Base-by-base conservation (phyloP, 2,888 invertebrate genomes). In the Luperina testacea region DNA sequence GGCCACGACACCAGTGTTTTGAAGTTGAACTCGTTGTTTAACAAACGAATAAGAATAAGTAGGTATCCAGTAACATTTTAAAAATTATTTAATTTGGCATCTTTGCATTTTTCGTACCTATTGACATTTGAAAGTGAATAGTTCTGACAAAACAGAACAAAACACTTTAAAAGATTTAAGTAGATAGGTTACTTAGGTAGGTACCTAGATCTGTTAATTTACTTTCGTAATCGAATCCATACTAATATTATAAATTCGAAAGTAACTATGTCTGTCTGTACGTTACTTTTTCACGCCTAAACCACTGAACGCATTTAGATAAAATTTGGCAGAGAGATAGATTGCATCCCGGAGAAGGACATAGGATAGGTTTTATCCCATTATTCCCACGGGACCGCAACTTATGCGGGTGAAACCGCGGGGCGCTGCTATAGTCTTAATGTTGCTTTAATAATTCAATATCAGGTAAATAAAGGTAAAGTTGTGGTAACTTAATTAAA, bases 1-100 rank as follows among this genome's bases (percentile, higher is more conserved):
- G 32, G 13, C 63, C 63, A 53, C 32, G 32, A 71, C 61, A 70
- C 48, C 51, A 79, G 68, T n/a, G 13, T 38, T 72, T 64, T 57
- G 15, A 71, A 78, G 48, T 67, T 65, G n/a, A 45, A 59, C 2
- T 27, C 32, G 48, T 72, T 72, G 45, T 65, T 6, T 65, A 71
- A 27, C 17, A 59, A 72, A 80, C 7, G 9, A 45, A 57, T 32
- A 32, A 20, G n/a, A 27, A 15, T 63, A 61, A 0, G 3, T 45
- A 45, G 1, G 13, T 20, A 32, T 3, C 15, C 32, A 15, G 32
- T n/a, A 32, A 2, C 1, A 61, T 20, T 51, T 27, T 11, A 11
- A 59, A 24, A 51, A 38, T 2, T 15, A 7, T 51, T 13, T 38
- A 0, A 71, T 53, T 71, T 38, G 13, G 11, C 27, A 64, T 27